Conservation (phyloP, 2,797 vertebrate genomes). For the Australoheros facetus region DNA sequence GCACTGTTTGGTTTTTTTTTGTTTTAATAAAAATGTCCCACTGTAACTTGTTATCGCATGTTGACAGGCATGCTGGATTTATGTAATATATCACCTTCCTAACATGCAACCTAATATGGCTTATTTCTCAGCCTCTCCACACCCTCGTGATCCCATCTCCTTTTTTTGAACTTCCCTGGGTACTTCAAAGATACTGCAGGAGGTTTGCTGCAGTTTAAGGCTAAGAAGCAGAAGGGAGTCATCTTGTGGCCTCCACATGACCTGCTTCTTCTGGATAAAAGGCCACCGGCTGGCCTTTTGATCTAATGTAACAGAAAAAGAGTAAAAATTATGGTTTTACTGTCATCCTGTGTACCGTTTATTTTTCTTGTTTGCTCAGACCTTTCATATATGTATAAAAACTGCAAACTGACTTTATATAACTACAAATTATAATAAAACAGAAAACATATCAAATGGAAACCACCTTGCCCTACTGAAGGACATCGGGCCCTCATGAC, state of each 20-base stretch:
- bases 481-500: neutral
- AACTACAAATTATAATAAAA: neutral
- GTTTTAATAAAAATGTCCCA: slow-evolving; percentile 16
- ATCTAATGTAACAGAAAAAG: slow-evolving; percentile 10
- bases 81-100: slow-evolving; percentile 62
- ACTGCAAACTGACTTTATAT: neutral
- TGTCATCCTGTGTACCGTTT: neutral
- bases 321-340: neutral
- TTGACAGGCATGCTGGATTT: slow-evolving; percentile 60
- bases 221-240: slow-evolving; percentile 15
- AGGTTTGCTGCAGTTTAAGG: slow-evolving; percentile 37
- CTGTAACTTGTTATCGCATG: slow-evolving; percentile 68
- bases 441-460: neutral
- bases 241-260: slow-evolving; percentile 12
- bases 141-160: slow-evolving; percentile 22
- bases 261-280: slow-evolving; percentile 23
- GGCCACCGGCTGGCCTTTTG: slow-evolving; percentile 17
- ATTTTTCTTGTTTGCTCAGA: neutral
- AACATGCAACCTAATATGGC: slow-evolving; percentile 56
- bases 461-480: neutral
- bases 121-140: slow-evolving; percentile 64
- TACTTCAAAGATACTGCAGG: slow-evolving; percentile 37
- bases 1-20: neutral
- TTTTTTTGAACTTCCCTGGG: slow-evolving; percentile 8
- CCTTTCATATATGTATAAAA: neutral